phyloP scores from a whole-genome alignment of 2,797 vertebrate genomes.

The Cheirogaleus major region DNA sequence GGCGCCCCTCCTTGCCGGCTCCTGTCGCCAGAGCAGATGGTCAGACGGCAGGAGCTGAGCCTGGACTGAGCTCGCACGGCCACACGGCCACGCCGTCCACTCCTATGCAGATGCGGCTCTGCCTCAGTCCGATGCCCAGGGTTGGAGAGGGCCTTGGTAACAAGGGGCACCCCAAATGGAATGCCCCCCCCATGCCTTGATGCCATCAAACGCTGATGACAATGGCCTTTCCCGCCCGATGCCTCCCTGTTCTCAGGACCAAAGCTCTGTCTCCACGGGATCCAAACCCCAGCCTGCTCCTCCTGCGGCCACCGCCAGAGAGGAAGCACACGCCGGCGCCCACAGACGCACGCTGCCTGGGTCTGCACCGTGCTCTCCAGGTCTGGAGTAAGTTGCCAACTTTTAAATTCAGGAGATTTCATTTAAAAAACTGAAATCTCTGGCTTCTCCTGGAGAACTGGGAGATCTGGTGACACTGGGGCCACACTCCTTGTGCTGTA shows the following conservation, averaged over 20 bases:
- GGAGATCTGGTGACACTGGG: neutral
- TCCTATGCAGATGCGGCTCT: fast-evolving
- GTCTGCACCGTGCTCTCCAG: fast-evolving
- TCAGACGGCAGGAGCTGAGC: neutral
- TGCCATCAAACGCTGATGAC: neutral
- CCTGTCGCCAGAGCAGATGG: neutral
- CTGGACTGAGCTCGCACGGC: neutral
- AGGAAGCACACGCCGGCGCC: neutral
- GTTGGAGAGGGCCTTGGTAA: neutral
- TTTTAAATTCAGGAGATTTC: neutral
- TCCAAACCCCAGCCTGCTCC: fast-evolving
- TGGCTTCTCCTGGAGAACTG: neutral
- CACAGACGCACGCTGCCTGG: fast-evolving
- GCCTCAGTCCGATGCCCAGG: neutral
- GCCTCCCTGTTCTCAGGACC: neutral
- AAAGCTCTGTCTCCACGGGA: neutral
- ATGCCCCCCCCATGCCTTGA: fast-evolving
- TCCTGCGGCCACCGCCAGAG: fast-evolving
- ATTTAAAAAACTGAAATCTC: neutral
- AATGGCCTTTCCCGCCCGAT: neutral
- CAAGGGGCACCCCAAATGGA: neutral
- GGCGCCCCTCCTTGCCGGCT: neutral
- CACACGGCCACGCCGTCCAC: fast-evolving
- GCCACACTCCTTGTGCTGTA: fast-evolving
- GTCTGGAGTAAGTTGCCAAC: neutral